Evolutionary conservation across 1,140 invertebrate species (phyloP), one percentile per base, ranked within the genome.

Genomic region (Saccostrea glomerata): DNA sequence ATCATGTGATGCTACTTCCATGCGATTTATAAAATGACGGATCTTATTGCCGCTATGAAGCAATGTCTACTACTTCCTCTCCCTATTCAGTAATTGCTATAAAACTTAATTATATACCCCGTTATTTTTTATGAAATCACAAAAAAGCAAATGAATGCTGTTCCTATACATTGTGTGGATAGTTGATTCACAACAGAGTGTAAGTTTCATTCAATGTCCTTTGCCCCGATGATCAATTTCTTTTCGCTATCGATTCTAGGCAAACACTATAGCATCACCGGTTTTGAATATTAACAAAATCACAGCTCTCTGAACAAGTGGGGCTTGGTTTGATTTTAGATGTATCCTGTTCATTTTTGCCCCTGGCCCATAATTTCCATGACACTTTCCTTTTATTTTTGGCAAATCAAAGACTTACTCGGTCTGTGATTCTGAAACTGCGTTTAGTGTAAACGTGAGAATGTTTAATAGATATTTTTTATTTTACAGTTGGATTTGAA

Each of bases 221-320:
- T 77, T 36, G 70, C 25, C 70, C 70, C 70, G 70, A 77, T 77
- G 70, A 77, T 77, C 70, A 77, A 77, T 77, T 77, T 77, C 70
- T 77, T 77, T 77, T 77, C 70, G 70, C 25, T 77, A 77, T 77
- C 70, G 70, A 77, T 77, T 77, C 70, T 17, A 77, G 25, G 25
- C 70, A 77, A 77, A 77, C 70, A 77, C 70, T 77, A 77, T 77
- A 77, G 70, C 70, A 63, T 63, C 58, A 77, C 70, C 70, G 15
- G 70, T 77, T 77, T 77, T 77, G 70, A 77, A 77, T 77, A 77
- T 77, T 77, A 77, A 77, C 70, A 30, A 77, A 77, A 77, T 77
- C 70, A 77, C 70, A 17, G 23, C 70, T 77, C 23, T 30, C 70
- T 36, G 70, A 30, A 77, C 13, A 77, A 77, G 70, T 77, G 70